These are phyloP conservation scores for Caenorhabditis tropicalis DNA, from an alignment of 1,140 invertebrate species.

Conservation along the genomic window DNA sequence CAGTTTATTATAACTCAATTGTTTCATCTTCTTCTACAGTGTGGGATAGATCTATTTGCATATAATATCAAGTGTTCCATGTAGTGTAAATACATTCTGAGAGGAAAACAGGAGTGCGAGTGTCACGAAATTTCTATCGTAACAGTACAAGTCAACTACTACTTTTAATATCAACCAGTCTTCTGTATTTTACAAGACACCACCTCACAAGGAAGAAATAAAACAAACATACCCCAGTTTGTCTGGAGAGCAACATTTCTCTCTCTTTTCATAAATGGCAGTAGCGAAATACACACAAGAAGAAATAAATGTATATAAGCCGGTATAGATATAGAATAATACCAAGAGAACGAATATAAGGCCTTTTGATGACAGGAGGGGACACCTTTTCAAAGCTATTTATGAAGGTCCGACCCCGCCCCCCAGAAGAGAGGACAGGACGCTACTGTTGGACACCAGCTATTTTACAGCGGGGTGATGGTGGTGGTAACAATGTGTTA, in stretches of 20 bases:
- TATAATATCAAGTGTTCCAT: neutral
- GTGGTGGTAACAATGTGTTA: neutral
- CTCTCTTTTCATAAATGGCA: neutral
- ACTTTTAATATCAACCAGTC: neutral
- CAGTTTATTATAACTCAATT: too few relatives aligned
- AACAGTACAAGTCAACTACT: neutral
- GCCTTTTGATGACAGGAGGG: neutral
- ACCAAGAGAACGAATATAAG: neutral
- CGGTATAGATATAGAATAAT: neutral
- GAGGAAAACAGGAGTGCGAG: neutral
- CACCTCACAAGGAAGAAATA: neutral
- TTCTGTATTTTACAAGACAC: neutral
- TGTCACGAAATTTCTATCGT: neutral
- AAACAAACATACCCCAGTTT: slow-evolving; percentile 37
- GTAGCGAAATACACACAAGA: neutral
- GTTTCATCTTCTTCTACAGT: too few relatives aligned
- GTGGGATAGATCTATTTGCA: neutral
- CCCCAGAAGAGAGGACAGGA: neutral
- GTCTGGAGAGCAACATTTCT: slow-evolving; percentile 26
- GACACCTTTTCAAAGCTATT: slow-evolving; percentile 7
- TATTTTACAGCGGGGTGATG: slow-evolving; percentile 9
- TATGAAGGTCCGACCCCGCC: slow-evolving; percentile 14
- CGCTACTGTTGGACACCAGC: neutral
- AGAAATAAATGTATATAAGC: neutral
- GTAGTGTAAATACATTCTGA: neutral